Evolutionary conservation across 2,888 invertebrate genomes (phyloP), one percentile per base, ranked within the genome.

Genomic region (Archips xylosteana): DNA sequence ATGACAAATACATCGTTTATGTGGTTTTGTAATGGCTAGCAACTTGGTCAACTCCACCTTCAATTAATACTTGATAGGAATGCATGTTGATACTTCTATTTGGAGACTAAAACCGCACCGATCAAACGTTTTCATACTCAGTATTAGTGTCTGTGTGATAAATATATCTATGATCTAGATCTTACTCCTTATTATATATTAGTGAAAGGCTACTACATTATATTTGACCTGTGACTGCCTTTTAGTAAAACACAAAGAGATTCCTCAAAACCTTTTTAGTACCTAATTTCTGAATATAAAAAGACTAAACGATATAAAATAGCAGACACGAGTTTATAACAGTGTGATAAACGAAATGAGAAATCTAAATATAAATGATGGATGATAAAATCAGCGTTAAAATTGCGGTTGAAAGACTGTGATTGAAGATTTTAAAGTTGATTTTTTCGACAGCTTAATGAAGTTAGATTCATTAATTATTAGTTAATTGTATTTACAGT

Each of bases 1-100:
- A 34, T n/a, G 34, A 36, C 47, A 47, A n/a, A 8, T 47, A 57
- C 63, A 57, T 45, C n/a, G 59, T 34, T 59, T 68, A 59, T 69
- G 59, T 32, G 57, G 32, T 15, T 49, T 69, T 36, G 9, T 15
- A 45, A 60, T 4, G 47, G 51, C 13, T n/a, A n/a, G 51, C 34
- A 54, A 49, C 59, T 59, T 57, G n/a, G 45, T 64, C 57, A 32
- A 10, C 57, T 32, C 32, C 23, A 32, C 57, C 57, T 10, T 57
- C 8, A 12, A 9, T 57, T 39, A 39, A 39, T 39, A 39, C 6
- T 39, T 57, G 57, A 57, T 57, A 57, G 15, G 23, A 54, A 54
- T 54, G 15, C 15, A 54, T 15, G n/a, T 51, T 51, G 51, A 51
- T 51, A 51, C 15, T 51, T 49, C n/a, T 49, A 36, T 39, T 39